Base-by-base conservation (phyloP, 2,888 invertebrate genomes). In the Folsomia candida region DNA sequence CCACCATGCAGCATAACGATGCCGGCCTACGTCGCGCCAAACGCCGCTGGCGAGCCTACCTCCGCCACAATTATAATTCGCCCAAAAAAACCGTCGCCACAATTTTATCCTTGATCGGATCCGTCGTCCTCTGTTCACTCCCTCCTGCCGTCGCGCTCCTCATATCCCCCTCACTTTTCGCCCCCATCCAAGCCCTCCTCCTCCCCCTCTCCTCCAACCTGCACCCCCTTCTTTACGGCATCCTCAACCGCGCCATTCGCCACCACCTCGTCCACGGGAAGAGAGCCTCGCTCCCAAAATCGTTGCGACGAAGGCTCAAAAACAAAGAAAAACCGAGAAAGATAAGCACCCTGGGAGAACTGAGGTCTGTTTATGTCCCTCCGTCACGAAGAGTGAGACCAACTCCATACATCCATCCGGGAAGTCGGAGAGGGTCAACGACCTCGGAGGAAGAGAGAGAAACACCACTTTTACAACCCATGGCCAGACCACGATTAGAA, bases 171-270 rank as follows among this genome's bases (percentile, higher is more conserved):
- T 29, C 66, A 18, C 61, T 75, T 57, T 78, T 78, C 63, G 74
- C 74, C 51, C 72, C 74, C 69, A 72, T 72, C 64, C 73, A 68
- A 54, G 74, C 71, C 47, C 66, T 78, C 58, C 74, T 79, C 59
- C 72, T 77, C 59, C 72, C 78, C 51, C 62, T 77, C n/a, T 73
- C 78, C 1, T 75, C 78, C 1, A 70, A 78, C 1, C 68, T 75
- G 1, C 78, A 79, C 69, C 80, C 80, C 27, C 71, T 80, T 25
- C 75, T 80, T 26, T 80, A 80, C 58, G 80, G 80, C 25, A 76
- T 80, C 58, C 77, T 80, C 14, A 80, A 80, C 54, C 66, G 80
- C 61, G 76, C 70, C 69, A 80, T 80, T 57, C 71, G 80, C 29
- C 67, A 76, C 29, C 76, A 78, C 57, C 69, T 80, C 51, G 76